A percentile compares a stretch with the other conserved stretches of the same genome.
phyloP scores from a whole-genome alignment of 2,797 vertebrate genomes.

The Tenualosa thibaudeaui region DNA sequence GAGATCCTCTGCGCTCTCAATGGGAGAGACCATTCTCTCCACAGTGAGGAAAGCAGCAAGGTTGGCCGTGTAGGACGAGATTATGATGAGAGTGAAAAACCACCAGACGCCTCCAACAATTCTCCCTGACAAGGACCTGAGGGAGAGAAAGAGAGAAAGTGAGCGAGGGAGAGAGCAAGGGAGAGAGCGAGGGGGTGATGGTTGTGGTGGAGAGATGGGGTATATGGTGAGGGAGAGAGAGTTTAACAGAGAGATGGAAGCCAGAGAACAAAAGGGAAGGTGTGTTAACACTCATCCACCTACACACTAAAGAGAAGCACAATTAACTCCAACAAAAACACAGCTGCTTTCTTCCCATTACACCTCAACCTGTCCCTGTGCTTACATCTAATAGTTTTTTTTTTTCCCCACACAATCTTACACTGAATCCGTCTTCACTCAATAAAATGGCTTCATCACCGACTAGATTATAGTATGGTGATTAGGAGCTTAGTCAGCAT shows the following conservation, averaged over 20 bases:
- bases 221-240: not conserved
- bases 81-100: conserved; percentile 99
- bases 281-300: conserved; percentile 24
- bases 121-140: conserved; percentile 96
- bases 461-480: not conserved
- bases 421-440: not conserved
- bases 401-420: not conserved
- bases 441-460: conserved; percentile 3
- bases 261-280: not conserved
- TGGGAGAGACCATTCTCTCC: conserved; percentile 99
- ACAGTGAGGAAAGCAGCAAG: conserved; percentile 99
- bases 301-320: conserved; percentile 21
- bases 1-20: conserved; percentile 98
- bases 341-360: conserved; percentile 24
- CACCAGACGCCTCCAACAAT: conserved; percentile 99
- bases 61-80: conserved; percentile 99
- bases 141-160: not conserved
- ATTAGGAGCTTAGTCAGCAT: not conserved
- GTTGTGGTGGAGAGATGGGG: no score
- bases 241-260: not conserved
- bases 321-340: conserved; percentile 19
- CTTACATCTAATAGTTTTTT: not conserved
- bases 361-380: conserved; percentile 5
- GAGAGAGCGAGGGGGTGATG: not conserved
- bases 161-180: not conserved